Percentiles rank a stretch among this genome's conserved stretches.
Conservation (phyloP, 2,888 invertebrate species). For the Rhynchonema sp. region DNA sequence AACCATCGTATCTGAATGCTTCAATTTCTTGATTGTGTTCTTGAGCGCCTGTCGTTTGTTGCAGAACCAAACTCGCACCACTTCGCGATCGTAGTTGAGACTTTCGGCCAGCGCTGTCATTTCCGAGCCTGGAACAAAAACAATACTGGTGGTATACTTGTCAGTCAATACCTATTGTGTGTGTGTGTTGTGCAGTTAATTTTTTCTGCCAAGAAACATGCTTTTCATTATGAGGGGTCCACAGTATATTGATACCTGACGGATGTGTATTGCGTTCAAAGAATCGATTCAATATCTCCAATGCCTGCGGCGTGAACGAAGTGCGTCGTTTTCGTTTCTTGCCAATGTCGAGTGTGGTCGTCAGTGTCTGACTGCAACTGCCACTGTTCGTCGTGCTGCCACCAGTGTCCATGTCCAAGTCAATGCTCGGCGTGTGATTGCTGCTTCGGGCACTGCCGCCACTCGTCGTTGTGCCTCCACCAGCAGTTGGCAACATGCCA, state of each 20-base stretch:
- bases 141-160: too few species aligned
- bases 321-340: conserved; percentile 89
- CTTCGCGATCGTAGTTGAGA: conserved; percentile 86
- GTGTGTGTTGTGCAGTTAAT: too few species aligned
- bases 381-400: neutral
- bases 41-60: conserved; percentile 92
- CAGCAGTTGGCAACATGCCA: too few species aligned
- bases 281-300: conserved; percentile 79
- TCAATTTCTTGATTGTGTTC: conserved; percentile 53
- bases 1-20: conserved; percentile 6
- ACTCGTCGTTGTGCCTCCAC: neutral
- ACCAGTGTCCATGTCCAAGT: too few species aligned
- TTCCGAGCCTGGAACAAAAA: conserved; percentile 57
- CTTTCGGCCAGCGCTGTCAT: conserved; percentile 86
- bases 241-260: conserved; percentile 50
- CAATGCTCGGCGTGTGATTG: too few species aligned
- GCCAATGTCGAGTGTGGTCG: neutral
- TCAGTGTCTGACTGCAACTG: neutral
- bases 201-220: too few species aligned
- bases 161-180: too few species aligned
- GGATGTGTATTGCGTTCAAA: conserved; percentile 94
- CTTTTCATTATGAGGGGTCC: too few species aligned
- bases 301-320: conserved; percentile 85
- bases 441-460: too few species aligned
- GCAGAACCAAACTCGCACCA: conserved; percentile 97